phyloP scores from a whole-genome alignment of 2,797 vertebrate genomes.

The Pyrrhura leucotis region DNA sequence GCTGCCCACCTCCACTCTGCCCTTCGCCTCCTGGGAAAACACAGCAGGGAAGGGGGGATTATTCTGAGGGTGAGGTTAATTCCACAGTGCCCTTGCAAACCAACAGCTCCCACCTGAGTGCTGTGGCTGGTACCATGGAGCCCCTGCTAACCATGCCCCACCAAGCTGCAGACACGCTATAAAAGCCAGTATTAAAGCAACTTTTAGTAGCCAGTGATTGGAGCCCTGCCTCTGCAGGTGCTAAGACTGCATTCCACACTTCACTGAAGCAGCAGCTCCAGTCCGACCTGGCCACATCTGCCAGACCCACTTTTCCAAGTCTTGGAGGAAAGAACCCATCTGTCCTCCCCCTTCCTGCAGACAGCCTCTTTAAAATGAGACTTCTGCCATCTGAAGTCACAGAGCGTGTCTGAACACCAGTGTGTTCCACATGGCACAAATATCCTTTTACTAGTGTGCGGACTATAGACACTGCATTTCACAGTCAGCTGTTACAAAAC shows the following conservation, averaged over 20 bases:
- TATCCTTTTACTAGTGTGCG: fast-evolving
- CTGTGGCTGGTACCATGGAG: not conserved
- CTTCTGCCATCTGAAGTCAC: not conserved
- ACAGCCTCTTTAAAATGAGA: not conserved
- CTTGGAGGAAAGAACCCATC: not conserved
- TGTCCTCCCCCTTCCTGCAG: not conserved
- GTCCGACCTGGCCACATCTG: not conserved
- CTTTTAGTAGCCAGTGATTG: not conserved
- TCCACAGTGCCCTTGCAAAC: not conserved
- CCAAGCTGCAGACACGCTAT: not conserved
- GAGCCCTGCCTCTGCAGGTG: not conserved
- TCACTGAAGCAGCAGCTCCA: not conserved
- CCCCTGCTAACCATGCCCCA: not conserved
- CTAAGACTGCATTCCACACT: not conserved
- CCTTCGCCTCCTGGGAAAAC: conserved; percentile 87
- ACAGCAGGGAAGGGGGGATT: conserved; percentile 2
- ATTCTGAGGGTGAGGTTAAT: not conserved
- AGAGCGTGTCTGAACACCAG: not conserved
- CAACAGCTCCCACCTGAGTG: not conserved
- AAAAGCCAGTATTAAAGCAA: not conserved
- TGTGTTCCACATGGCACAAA: fast-evolving
- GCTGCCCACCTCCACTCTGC: conserved; percentile 94
- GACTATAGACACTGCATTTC: not conserved
- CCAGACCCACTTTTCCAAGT: not conserved
- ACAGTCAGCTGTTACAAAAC: not conserved